Conservation (phyloP, 2,888 invertebrate species). For the Cataglyphis livida region DNA sequence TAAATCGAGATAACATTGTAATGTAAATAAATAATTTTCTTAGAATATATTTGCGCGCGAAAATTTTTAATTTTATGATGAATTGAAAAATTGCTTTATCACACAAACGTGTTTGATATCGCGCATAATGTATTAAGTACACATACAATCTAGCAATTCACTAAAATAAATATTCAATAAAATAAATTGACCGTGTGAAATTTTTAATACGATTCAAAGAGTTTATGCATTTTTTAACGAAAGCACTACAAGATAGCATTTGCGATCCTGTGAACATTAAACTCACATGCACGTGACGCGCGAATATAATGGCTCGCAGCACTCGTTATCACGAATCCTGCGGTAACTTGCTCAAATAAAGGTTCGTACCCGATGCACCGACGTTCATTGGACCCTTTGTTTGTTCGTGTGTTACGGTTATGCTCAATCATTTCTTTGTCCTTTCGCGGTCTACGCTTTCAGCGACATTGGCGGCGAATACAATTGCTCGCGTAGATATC, state of each 20-base stretch:
- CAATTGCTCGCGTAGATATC: constrained; percentile 17
- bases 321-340: constrained; percentile 66
- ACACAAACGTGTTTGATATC: not conserved
- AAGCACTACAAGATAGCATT: constrained; percentile 3
- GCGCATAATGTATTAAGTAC: not conserved
- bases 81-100: constrained; percentile 2
- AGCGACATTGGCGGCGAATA: constrained; percentile 9
- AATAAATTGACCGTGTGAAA: constrained; percentile 22
- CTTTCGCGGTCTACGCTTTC: constrained; percentile 20
- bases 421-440: constrained; percentile 48
- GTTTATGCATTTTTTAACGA: constrained; percentile 27
- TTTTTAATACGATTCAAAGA: constrained; percentile 5
- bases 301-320: constrained; percentile 14
- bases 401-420: constrained; percentile 52
- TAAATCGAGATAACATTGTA: not conserved
- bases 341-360: constrained; percentile 63
- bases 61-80: constrained; percentile 10
- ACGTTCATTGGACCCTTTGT: constrained; percentile 51
- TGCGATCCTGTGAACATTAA: constrained; percentile 12
- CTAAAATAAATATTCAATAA: not conserved
- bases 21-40: constrained; percentile 24
- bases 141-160: not conserved
- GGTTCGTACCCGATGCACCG: constrained; percentile 14
- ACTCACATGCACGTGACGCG: constrained; percentile 11
- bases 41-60: not conserved